These are phyloP conservation scores for Chlorodrepanis virens DNA, from an alignment of 2,113 vertebrate species.

Conservation along the genomic window DNA sequence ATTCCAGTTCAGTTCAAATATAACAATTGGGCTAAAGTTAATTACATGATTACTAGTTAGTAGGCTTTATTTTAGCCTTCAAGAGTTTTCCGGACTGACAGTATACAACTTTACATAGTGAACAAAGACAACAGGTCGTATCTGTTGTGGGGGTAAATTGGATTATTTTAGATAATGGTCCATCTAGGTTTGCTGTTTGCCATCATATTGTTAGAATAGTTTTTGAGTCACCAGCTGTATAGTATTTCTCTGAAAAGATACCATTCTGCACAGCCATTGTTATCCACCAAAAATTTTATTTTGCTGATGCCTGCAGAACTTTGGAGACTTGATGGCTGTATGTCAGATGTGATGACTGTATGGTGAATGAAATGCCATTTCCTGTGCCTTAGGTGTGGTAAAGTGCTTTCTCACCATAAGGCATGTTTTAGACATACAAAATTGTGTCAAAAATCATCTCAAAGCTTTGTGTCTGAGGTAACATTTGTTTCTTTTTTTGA, in stretches of 20 bases:
- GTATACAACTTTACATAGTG: not conserved
- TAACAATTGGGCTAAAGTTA: not conserved
- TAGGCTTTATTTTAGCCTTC: not conserved
- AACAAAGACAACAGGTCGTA: not conserved
- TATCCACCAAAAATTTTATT: not conserved
- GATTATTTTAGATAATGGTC: not conserved
- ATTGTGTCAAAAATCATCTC: not conserved
- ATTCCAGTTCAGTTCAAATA: not conserved
- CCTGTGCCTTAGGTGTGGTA: not conserved
- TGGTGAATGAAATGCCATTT: not conserved
- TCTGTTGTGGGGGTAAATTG: not conserved
- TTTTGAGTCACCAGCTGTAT: not conserved
- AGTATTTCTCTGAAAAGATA: not conserved
- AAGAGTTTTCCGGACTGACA: not conserved
- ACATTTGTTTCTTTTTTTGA: slow-evolving; percentile 16
- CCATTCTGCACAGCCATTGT: not conserved
- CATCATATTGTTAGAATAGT: not conserved
- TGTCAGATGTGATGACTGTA: not conserved
- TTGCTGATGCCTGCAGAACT: not conserved
- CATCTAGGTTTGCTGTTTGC: not conserved
- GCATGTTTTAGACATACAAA: not conserved
- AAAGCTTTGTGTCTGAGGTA: not conserved
- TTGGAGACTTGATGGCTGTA: not conserved
- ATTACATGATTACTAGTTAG: not conserved
- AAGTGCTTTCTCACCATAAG: not conserved